These are phyloP conservation scores for Penaeus vannamei DNA, from an alignment of 1,140 invertebrate genomes.

Conservation along the genomic window DNA sequence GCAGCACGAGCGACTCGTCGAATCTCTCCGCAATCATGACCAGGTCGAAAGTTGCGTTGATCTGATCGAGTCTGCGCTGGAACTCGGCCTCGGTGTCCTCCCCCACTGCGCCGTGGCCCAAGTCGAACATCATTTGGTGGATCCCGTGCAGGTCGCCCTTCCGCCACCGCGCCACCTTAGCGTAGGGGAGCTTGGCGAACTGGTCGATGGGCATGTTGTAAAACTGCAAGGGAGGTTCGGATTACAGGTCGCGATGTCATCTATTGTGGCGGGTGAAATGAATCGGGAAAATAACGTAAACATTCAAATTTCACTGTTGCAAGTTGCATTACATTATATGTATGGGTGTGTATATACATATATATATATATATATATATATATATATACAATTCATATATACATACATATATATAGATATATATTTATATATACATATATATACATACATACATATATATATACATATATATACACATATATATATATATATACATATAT, in stretches of 20 bases:
- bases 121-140: slow-evolving; percentile 70
- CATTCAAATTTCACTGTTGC: too few relatives aligned
- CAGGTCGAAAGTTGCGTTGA: slow-evolving; percentile 73
- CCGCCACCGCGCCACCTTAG: slow-evolving; percentile 24
- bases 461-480: too few relatives aligned
- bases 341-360: too few relatives aligned
- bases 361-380: slow-evolving; percentile 1
- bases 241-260: too few relatives aligned
- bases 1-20: slow-evolving; percentile 75
- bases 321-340: too few relatives aligned
- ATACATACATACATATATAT: too few relatives aligned
- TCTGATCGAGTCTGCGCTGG: slow-evolving; percentile 49
- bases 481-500: too few relatives aligned
- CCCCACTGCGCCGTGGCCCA: slow-evolving; percentile 67
- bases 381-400: too few relatives aligned
- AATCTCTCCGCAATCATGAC: slow-evolving; percentile 75
- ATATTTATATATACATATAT: too few relatives aligned
- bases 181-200: slow-evolving; percentile 47
- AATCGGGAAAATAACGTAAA: not conserved
- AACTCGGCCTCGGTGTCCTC: slow-evolving; percentile 22
- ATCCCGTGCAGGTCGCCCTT: slow-evolving; percentile 60
- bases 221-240: not conserved
- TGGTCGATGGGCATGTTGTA: slow-evolving; percentile 39
- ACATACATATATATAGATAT: too few relatives aligned
- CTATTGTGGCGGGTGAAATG: too few relatives aligned